These are phyloP conservation scores for Peromyscus nudipes DNA, from an alignment of 2,797 vertebrate species.

Conservation along the genomic window DNA sequence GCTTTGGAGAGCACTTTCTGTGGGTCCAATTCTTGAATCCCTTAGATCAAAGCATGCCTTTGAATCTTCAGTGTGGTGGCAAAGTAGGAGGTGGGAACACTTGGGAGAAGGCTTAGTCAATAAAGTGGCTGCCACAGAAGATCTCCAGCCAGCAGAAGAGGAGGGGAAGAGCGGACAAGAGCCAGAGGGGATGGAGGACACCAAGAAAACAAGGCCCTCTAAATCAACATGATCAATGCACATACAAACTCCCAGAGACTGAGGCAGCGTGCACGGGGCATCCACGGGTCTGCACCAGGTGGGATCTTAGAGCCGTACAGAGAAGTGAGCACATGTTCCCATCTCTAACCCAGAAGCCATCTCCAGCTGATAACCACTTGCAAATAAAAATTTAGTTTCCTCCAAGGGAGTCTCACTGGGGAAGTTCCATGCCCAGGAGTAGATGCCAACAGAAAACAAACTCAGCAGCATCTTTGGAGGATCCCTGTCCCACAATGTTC, in stretches of 20 bases:
- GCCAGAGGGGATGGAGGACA: neutral
- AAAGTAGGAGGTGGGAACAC: neutral
- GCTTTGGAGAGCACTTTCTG: constrained; percentile 16
- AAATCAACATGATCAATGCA: too few relatives aligned
- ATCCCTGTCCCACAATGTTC: too few relatives aligned
- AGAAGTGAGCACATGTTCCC: neutral
- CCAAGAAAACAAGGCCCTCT: neutral
- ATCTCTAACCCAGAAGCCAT: neutral
- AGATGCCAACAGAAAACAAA: neutral
- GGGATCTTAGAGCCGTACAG: neutral
- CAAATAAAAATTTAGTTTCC: neutral
- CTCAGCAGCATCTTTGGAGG: too few relatives aligned
- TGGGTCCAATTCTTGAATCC: neutral
- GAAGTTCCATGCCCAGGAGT: neutral
- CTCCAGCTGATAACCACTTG: neutral
- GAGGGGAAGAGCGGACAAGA: neutral
- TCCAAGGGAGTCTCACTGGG: neutral
- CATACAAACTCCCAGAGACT: neutral
- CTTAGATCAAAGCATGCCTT: constrained; percentile 50
- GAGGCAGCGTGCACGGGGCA: too few relatives aligned
- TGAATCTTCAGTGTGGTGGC: constrained; percentile 1
- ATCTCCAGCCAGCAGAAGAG: neutral
- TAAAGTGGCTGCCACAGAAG: neutral
- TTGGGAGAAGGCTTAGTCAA: neutral
- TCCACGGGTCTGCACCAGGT: neutral